Evolutionary conservation across 2,888 invertebrate genomes (phyloP), one percentile per base, ranked within the genome.

Genomic region (Labia minor): DNA sequence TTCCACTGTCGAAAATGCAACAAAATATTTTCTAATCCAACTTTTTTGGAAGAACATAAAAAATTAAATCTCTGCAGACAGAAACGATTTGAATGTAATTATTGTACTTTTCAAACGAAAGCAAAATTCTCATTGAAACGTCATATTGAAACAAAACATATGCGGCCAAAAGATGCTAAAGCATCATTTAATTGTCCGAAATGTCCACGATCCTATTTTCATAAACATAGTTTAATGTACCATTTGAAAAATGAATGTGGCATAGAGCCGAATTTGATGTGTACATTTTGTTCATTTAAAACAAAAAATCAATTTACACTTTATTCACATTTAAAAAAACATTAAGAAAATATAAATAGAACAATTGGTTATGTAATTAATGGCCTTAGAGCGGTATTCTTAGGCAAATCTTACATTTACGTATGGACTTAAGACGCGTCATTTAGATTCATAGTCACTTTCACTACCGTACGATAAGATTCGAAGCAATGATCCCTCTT

Each of bases 221-320:
- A 49, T 49, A 16, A 49, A 49, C 16, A n/a, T 11, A 49, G 49
- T 49, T 16, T 49, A 11, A 49, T n/a, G 2, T 49, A 49, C 14
- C 49, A 49, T 49, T n/a, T 49, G 14, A 49, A 49, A 49, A 49
- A 49, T 49, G 49, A 49, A 49, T 49, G 49, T 49, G 49, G 49
- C n/a, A 14, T 49, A 8, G 49, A n/a, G 14, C 49, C 49, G 14
- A 49, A 49, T n/a, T 49, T 8, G 3, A 3, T n/a, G 16, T 49
- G 49, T 49, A 3, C 49, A 49, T 49, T 49, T 49, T 49, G 49
- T 14, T 2, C 14, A 8, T 49, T 49, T 16, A 4, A 14, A 49
- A 49, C n/a, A 3, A 49, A 49, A 49, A 49, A 49, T 16, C 14
- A 49, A 49, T 49, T 26, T 8, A 26, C 26, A 26, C 26, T 26